Conservation (phyloP, 2,888 invertebrate genomes). For the Melikaiella ostensackeni region DNA sequence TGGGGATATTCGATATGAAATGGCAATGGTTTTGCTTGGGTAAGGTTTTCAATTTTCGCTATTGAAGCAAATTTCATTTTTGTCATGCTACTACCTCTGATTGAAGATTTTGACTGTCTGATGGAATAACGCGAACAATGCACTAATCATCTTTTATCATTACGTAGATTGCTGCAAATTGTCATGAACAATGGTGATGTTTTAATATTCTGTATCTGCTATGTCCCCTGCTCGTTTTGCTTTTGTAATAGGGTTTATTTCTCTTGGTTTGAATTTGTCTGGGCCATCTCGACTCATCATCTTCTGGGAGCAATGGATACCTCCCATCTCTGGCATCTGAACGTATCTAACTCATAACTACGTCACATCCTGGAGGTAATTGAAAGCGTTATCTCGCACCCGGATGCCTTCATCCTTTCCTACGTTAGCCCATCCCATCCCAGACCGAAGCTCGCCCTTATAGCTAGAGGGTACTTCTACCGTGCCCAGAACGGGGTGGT, state of each 20-base stretch:
- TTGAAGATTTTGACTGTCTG: too few relatives aligned
- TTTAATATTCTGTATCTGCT: not conserved
- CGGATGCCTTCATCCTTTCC: conserved; percentile 70
- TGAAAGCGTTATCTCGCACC: conserved; percentile 77
- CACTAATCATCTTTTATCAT: too few relatives aligned
- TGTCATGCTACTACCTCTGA: too few relatives aligned
- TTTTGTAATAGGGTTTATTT: not conserved
- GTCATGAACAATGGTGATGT: not conserved
- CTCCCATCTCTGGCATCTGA: conserved; percentile 55
- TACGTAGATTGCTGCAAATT: not conserved
- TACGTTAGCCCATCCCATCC: conserved; percentile 53
- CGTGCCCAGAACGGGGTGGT: conserved; percentile 66
- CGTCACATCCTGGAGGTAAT: conserved; percentile 77
- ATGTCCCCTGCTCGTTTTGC: not conserved
- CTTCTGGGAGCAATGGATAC: conserved; percentile 62
- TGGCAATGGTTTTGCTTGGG: not conserved
- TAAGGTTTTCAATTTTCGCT: not conserved
- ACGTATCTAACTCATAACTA: conserved; percentile 76
- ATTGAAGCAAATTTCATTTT: not conserved
- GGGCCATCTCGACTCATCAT: conserved; percentile 71
- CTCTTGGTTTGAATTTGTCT: conserved; percentile 47
- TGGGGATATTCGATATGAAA: not conserved
- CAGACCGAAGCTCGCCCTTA: conserved; percentile 49
- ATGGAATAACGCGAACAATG: too few relatives aligned
- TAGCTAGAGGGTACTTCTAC: conserved; percentile 61